Evolutionary conservation across 2,113 vertebrate genomes (phyloP).

Genomic region (Myanophis thanlyinensis): DNA sequence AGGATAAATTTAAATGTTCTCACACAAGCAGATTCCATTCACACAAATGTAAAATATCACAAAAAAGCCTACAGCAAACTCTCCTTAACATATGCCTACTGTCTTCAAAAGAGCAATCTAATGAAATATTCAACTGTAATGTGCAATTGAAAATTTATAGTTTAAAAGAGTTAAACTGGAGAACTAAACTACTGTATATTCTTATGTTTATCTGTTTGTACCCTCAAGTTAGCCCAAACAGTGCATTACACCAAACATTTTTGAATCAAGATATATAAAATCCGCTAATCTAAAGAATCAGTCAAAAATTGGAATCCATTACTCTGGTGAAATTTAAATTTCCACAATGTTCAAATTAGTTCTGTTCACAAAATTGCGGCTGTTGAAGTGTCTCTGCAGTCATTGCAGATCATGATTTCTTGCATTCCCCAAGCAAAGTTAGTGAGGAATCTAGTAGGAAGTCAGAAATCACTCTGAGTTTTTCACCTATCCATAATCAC

Average conservation of each 20-base stretch:
- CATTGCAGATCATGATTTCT: neutral
- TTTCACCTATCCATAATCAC: too few species aligned
- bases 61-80: neutral
- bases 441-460: too few species aligned
- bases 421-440: neutral
- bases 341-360: neutral
- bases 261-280: neutral
- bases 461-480: too few species aligned
- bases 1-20: neutral
- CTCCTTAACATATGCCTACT: neutral
- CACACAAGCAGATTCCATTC: neutral
- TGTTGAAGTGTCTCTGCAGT: neutral
- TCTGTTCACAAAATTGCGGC: neutral
- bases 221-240: neutral
- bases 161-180: neutral
- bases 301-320: neutral
- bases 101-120: neutral
- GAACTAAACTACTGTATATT: neutral
- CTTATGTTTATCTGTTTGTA: neutral
- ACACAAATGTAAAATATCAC: neutral
- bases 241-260: neutral
- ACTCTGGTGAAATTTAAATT: neutral
- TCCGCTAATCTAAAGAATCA: neutral
- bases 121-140: neutral
- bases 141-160: neutral